phyloP scores from a whole-genome alignment of 2,797 vertebrate genomes.

The Tarsius wallacei region DNA sequence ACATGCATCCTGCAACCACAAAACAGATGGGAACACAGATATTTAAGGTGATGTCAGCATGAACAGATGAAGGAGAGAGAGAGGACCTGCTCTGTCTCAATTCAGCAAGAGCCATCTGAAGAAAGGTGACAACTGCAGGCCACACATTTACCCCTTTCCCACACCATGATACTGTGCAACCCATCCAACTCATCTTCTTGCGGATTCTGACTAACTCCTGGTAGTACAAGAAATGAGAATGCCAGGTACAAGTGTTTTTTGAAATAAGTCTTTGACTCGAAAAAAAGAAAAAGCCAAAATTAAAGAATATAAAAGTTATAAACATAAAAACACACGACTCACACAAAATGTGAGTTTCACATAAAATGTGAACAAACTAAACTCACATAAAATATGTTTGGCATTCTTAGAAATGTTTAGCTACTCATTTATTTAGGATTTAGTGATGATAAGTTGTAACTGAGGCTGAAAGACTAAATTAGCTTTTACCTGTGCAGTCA shows the following conservation, averaged over 20 bases:
- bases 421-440: neutral
- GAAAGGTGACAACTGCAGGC: rapidly evolving
- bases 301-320: neutral
- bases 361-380: neutral
- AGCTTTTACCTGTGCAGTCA: neutral
- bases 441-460: neutral
- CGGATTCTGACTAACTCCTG: neutral
- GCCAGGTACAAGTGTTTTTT: neutral
- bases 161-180: rapidly evolving
- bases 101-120: neutral
- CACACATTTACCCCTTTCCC: rapidly evolving
- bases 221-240: rapidly evolving
- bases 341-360: neutral
- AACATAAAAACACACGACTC: neutral
- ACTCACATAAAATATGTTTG: neutral
- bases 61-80: neutral
- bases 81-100: rapidly evolving
- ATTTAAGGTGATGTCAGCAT: neutral
- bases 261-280: neutral
- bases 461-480: neutral
- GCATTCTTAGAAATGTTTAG: neutral
- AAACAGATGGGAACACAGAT: neutral
- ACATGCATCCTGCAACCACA: neutral
- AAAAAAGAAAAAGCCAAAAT: neutral
- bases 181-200: rapidly evolving